A percentile compares a stretch with the other conserved stretches of the same genome.
Conservation (phyloP, 2,888 invertebrate species). For the Dioctria linearis region DNA sequence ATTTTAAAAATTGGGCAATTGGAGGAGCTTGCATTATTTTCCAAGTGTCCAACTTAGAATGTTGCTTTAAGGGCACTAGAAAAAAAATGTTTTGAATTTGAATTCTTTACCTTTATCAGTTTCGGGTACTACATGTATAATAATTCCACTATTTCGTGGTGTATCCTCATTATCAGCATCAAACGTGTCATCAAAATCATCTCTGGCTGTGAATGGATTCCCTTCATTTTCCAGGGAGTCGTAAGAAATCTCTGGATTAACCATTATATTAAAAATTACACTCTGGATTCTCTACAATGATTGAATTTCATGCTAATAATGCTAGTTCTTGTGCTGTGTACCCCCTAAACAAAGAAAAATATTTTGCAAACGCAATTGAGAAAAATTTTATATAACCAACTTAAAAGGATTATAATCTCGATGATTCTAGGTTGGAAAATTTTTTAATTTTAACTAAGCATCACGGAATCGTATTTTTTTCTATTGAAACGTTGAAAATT, state of each 20-base stretch:
- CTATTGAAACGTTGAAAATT: no score
- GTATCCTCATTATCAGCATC: conserved; percentile 68
- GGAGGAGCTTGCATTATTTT: no score
- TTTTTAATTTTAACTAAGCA: no score
- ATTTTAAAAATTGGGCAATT: conserved; percentile 12
- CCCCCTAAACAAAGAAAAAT: background rate
- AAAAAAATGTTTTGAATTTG: no score
- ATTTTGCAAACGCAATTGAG: background rate
- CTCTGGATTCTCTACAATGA: no score
- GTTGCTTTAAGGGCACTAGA: no score
- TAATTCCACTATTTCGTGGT: conserved; percentile 74
- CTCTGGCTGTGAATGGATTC: conserved; percentile 64
- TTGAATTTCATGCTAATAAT: no score
- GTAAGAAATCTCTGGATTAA: conserved; percentile 67
- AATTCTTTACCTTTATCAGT: conserved; percentile 76
- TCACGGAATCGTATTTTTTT: no score
- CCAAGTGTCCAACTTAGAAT: no score
- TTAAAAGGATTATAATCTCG: no score
- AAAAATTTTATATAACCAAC: background rate
- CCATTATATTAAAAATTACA: conserved; percentile 61
- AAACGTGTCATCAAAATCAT: conserved; percentile 60
- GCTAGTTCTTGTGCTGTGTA: no score
- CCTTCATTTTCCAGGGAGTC: conserved; percentile 66
- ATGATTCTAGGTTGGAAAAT: no score
- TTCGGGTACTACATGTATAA: conserved; percentile 92